Evolutionary conservation across 92 coral and sea anemone species (phyloP), one percentile per base, ranked within the genome.

Genomic region (Epizoanthus scotinus): DNA sequence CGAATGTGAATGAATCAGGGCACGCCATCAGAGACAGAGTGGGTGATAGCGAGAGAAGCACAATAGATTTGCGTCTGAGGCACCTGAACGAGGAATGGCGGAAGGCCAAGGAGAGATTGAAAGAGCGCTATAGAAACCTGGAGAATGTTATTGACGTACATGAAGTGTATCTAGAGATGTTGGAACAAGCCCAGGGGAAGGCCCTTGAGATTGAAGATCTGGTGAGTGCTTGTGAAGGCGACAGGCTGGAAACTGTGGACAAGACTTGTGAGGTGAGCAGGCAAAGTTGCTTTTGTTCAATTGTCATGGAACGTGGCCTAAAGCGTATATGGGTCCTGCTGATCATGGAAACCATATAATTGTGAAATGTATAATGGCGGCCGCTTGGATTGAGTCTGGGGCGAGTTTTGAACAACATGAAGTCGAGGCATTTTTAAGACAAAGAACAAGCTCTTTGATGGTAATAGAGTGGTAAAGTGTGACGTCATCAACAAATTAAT

Each of bases 131-230:
- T 47, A 75, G 82, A 19, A 72, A 74, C 1, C 67, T 87, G 63
- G 91, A 83, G 71, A 54, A 67, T 79, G 87, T 82, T 53, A 70
- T 85, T 29, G 29, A 71, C 53, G 58, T 69, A 67, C 84, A 83
- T 62, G 81, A 82, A 79, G 89, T 87, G 67, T 89, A 85, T 75
- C 83, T 58, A 8, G 84, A 87, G 18, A 31, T 73, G 54, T 36
- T 92, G 56, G 87, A 84, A 59, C 91, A 64, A 66, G 97, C 93
- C 22, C 84, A 87, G 54, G 71, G 36, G 69, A 68, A 88, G 62
- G 91, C 91, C 15, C 38, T 59, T 21, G 91, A 85, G 38, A 88
- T 92, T 49, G 93, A 89, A 36, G 64, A 82, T 57, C 85, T 92
- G 10, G 20, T 85, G 68, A 56, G 34, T 34, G 71, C 57, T 17